Percentiles rank a stretch among this genome's conserved stretches.
Evolutionary conservation across 2,888 invertebrate species (phyloP).

Genomic region (Ormyrus pomaceus): DNA sequence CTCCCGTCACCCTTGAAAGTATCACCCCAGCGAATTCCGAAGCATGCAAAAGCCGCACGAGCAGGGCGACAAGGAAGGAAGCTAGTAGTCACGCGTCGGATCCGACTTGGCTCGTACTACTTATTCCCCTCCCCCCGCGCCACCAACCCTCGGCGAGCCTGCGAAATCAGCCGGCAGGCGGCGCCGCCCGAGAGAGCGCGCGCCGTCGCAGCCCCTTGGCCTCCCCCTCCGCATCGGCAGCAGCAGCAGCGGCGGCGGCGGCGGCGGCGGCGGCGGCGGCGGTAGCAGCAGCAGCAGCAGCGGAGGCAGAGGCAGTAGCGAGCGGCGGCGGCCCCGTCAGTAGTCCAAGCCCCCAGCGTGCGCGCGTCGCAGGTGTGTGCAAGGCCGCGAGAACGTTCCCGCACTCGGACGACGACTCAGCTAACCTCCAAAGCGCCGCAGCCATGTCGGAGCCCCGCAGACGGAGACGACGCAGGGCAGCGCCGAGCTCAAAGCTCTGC

Average conservation of each 20-base stretch:
- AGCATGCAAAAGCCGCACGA: background rate
- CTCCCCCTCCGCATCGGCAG: background rate
- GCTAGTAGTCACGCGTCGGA: conserved; percentile 13
- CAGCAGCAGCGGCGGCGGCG: conserved; percentile 46
- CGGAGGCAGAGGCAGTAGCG: too few species aligned
- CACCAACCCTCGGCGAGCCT: background rate
- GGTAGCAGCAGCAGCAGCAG: conserved; percentile 53
- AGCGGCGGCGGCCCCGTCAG: conserved; percentile 54
- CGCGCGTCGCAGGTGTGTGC: conserved; percentile 24
- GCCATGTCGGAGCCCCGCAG: background rate
- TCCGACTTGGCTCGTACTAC: conserved; percentile 42
- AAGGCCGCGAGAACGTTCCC: background rate
- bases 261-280: conserved; percentile 51
- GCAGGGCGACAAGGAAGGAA: background rate
- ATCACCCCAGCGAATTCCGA: too few species aligned
- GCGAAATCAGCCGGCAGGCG: background rate
- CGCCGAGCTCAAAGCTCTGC: conserved; percentile 27
- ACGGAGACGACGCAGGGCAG: too few species aligned
- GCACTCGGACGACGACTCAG: too few species aligned
- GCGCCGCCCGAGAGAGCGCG: background rate
- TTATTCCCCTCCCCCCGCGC: background rate
- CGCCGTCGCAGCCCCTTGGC: background rate
- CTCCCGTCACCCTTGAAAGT: too few species aligned
- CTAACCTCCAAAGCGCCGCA: background rate
- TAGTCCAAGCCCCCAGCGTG: conserved; percentile 25